Evolutionary conservation across 2,113 vertebrate genomes (phyloP).

Genomic region (Felis catus): DNA sequence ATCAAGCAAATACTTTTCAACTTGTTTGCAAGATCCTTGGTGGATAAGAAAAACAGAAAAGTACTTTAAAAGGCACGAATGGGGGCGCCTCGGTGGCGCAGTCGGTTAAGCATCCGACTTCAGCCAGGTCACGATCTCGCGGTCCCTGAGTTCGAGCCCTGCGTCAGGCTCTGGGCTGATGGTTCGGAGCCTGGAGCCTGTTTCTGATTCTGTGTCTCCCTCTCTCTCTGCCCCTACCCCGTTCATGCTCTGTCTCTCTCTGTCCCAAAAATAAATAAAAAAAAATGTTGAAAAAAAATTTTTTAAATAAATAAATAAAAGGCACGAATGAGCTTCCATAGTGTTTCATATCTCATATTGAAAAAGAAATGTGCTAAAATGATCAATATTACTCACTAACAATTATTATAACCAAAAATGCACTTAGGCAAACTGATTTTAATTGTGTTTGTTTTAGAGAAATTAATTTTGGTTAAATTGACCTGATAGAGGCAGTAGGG

Average conservation of each 20-base stretch:
- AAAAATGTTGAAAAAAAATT: too few species aligned
- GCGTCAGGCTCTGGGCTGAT: too few species aligned
- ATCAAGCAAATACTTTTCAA: not conserved
- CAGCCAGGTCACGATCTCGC: too few species aligned
- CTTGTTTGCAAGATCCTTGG: not conserved
- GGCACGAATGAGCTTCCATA: not conserved
- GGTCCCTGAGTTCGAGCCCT: too few species aligned
- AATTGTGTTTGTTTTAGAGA: not conserved
- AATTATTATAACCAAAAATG: not conserved
- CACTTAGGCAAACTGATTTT: not conserved
- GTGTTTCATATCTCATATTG: not conserved
- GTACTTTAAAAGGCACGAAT: not conserved
- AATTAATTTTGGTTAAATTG: conserved; percentile 22
- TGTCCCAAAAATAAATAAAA: too few species aligned
- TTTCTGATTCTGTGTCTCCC: too few species aligned
- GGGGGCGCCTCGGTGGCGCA: too few species aligned
- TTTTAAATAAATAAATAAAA: not conserved
- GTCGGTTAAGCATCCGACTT: too few species aligned
- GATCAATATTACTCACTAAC: not conserved
- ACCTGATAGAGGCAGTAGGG: not conserved
- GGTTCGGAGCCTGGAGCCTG: too few species aligned
- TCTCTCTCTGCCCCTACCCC: too few species aligned
- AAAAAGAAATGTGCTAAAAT: conserved; percentile 2
- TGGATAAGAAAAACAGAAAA: not conserved
- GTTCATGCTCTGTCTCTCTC: too few species aligned